These are phyloP conservation scores for Synanthedon vespiformis DNA, from an alignment of 2,888 invertebrate genomes.

Conservation along the genomic window DNA sequence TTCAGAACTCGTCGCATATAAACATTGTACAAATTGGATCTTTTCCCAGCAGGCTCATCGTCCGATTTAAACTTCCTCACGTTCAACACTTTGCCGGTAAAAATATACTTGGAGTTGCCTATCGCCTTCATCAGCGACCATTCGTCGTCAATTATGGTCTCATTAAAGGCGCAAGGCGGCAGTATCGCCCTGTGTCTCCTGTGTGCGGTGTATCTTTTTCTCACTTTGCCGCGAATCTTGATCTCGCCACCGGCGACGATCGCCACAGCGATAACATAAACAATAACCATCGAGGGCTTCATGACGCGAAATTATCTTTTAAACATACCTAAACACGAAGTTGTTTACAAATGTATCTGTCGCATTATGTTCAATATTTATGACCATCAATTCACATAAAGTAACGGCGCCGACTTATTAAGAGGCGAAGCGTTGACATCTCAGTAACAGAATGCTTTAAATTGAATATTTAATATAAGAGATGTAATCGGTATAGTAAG, in stretches of 20 bases:
- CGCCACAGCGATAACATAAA: constrained; percentile 54
- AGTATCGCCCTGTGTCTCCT: constrained; percentile 53
- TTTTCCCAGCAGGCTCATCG: constrained; percentile 29
- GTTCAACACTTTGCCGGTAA: constrained; percentile 63
- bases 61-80: constrained; percentile 49
- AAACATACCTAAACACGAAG: constrained; percentile 39
- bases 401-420: constrained; percentile 44
- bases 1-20: constrained; percentile 58
- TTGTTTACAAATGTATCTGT: constrained; percentile 53
- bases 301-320: constrained; percentile 44
- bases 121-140: constrained; percentile 65
- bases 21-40: constrained; percentile 57
- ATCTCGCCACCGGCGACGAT: constrained; percentile 53
- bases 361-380: constrained; percentile 64
- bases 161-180: constrained; percentile 62
- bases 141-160: constrained; percentile 62
- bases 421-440: constrained; percentile 51
- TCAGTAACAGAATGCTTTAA: constrained; percentile 50
- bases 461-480: constrained; percentile 34
- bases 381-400: constrained; percentile 43
- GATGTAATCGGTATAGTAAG: constrained; percentile 26
- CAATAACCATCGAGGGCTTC: constrained; percentile 52
- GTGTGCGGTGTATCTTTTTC: constrained; percentile 48
- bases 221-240: constrained; percentile 61
- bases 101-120: constrained; percentile 61